These are phyloP conservation scores for Sander lucioperca DNA, from an alignment of 2,113 vertebrate species.

Conservation along the genomic window DNA sequence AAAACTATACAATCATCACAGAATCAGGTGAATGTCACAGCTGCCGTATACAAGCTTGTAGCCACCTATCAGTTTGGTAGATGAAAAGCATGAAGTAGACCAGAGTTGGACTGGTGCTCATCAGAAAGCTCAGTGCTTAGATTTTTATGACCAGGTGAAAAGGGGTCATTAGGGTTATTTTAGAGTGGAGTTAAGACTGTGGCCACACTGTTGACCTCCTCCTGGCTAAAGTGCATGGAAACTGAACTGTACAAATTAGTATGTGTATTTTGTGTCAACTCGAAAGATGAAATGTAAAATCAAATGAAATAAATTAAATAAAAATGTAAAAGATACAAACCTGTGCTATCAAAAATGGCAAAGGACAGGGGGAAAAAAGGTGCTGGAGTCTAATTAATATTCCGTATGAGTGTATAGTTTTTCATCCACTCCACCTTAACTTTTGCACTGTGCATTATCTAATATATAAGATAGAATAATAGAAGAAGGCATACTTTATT, in stretches of 20 bases:
- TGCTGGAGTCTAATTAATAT: background rate
- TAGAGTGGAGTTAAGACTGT: constrained; percentile 25
- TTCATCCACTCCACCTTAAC: background rate
- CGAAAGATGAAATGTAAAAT: background rate
- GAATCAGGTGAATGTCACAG: constrained; percentile 11
- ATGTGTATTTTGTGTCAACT: background rate
- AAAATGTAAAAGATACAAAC: background rate
- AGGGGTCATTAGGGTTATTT: constrained; percentile 55
- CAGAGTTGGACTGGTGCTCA: constrained; percentile 63
- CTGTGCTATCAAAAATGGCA: background rate
- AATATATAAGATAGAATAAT: background rate
- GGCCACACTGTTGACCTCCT: constrained; percentile 1
- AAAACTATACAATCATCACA: background rate
- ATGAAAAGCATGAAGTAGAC: constrained; percentile 33
- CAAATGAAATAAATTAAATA: background rate
- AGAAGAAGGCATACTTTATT: background rate
- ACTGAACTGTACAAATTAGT: background rate
- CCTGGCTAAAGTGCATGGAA: background rate
- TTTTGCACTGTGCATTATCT: background rate
- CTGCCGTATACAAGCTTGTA: background rate
- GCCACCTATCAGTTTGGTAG: constrained; percentile 21
- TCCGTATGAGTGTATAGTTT: background rate
- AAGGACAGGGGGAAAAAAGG: background rate
- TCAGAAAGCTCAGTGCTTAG: constrained; percentile 52
- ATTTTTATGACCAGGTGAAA: constrained; percentile 70